These are phyloP conservation scores for Melanargia galathea DNA, from an alignment of 2,888 invertebrate genomes.

Conservation along the genomic window DNA sequence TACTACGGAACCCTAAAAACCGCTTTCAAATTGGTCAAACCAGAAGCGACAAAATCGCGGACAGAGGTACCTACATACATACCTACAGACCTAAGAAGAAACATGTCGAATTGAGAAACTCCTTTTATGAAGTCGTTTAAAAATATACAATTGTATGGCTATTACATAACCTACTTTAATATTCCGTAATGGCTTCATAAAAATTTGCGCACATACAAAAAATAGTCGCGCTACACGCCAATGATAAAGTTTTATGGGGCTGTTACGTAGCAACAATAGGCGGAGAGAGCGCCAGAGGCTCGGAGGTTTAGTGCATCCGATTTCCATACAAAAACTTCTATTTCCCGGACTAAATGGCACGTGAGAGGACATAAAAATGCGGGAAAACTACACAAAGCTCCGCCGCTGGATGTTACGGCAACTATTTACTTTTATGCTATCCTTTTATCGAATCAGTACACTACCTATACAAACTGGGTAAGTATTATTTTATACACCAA, in stretches of 20 bases:
- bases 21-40: too few species aligned
- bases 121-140: too few species aligned
- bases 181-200: slow-evolving; percentile 49
- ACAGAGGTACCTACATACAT: too few species aligned
- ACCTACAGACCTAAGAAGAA: too few species aligned
- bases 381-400: slow-evolving; percentile 68
- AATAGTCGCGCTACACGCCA: slow-evolving; percentile 45
- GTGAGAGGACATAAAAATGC: slow-evolving; percentile 79
- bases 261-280: slow-evolving; percentile 74
- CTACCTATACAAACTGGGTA: slow-evolving; percentile 16
- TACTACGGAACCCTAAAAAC: too few species aligned
- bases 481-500: slow-evolving; percentile 10
- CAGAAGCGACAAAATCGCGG: too few species aligned
- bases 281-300: slow-evolving; percentile 60
- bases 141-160: too few species aligned
- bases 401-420: slow-evolving; percentile 48
- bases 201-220: slow-evolving; percentile 41
- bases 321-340: slow-evolving; percentile 82
- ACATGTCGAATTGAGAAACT: too few species aligned
- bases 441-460: slow-evolving; percentile 45
- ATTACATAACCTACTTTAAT: slow-evolving; percentile 10
- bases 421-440: slow-evolving; percentile 55
- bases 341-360: slow-evolving; percentile 81
- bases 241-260: slow-evolving; percentile 78
- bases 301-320: slow-evolving; percentile 77